Conservation (phyloP, 53 echinoderm and acorn worm genomes). For the Glandiceps talaboti region DNA sequence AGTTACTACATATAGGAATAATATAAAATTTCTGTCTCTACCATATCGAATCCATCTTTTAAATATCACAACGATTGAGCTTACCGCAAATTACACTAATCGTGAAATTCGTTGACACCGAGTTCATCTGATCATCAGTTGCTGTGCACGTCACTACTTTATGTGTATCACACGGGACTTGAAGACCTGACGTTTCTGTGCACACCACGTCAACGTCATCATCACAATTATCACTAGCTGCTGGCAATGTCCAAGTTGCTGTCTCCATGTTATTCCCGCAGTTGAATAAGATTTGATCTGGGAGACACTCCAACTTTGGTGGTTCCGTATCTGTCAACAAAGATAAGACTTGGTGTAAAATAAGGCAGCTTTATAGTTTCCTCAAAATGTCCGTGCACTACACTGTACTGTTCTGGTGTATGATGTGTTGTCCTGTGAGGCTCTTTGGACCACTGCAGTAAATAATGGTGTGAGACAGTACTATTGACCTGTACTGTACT, state of each 20-base stretch:
- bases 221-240: background rate
- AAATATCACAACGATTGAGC: too few relatives aligned
- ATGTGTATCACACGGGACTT: background rate
- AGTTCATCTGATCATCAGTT: constrained; percentile 28
- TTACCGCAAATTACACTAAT: constrained; percentile 1
- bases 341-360: too few relatives aligned
- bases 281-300: background rate
- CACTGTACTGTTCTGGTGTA: too few relatives aligned
- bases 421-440: too few relatives aligned
- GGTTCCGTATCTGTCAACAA: background rate
- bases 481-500: too few relatives aligned
- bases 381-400: too few relatives aligned
- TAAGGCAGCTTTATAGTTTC: too few relatives aligned
- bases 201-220: background rate
- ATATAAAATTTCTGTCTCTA: too few relatives aligned
- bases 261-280: background rate
- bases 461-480: too few relatives aligned
- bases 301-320: background rate
- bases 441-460: too few relatives aligned
- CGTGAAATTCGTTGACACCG: constrained; percentile 21
- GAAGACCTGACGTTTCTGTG: background rate
- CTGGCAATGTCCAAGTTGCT: background rate
- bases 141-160: constrained; percentile 21
- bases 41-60: too few relatives aligned
- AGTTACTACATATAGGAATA: too few relatives aligned